Evolutionary conservation across 2,797 vertebrate species (phyloP).

Genomic region (Alauda arvensis): DNA sequence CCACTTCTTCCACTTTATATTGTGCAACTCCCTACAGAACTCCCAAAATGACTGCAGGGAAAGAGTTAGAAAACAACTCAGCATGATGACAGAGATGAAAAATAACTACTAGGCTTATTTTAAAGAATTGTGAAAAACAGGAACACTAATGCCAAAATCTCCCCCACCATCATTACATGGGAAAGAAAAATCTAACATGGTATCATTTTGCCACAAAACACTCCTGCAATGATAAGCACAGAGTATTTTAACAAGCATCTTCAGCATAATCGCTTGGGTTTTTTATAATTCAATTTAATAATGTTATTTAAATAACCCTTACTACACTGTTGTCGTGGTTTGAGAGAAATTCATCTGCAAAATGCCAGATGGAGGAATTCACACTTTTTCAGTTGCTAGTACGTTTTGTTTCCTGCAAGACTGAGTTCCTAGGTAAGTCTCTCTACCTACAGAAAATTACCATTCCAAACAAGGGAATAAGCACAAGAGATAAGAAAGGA

Average conservation of each 20-base stretch:
- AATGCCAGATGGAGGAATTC: conserved; percentile 5
- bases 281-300: background rate
- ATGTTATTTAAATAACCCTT: background rate
- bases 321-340: too few relatives aligned
- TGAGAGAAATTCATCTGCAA: background rate
- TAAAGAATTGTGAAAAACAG: background rate
- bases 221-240: background rate
- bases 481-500: background rate
- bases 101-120: background rate
- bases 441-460: background rate
- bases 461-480: background rate
- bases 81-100: background rate
- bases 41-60: background rate
- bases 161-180: background rate
- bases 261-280: background rate
- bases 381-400: background rate
- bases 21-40: background rate
- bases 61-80: background rate
- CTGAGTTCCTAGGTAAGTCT: background rate
- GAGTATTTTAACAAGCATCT: background rate
- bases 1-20: background rate
- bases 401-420: background rate
- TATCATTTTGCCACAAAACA: background rate
- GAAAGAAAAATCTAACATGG: background rate
- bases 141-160: background rate